Conservation (phyloP, 53 echinoderm and acorn worm species). For the Temnopleurus reevesii region DNA sequence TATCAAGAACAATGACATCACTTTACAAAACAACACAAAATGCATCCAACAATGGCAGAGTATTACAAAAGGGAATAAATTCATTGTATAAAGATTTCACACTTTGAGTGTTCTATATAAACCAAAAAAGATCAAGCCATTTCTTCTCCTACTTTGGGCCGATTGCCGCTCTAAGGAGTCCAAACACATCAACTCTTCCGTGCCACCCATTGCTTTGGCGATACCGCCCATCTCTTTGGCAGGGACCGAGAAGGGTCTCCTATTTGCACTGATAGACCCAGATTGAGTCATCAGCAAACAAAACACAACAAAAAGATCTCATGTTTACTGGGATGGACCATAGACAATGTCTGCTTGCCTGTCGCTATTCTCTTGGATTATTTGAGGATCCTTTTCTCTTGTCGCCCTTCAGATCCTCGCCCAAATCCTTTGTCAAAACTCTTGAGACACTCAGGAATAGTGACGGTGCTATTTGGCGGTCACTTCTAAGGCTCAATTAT, state of each 20-base stretch:
- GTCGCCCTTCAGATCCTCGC: not conserved
- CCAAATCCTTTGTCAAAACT: conserved; percentile 45
- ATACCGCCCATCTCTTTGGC: not conserved
- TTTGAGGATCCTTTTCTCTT: conserved; percentile 11
- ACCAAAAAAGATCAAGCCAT: too few species aligned
- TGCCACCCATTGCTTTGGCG: too few species aligned
- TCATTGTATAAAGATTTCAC: not conserved
- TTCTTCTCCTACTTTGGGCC: too few species aligned
- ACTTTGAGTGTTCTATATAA: too few species aligned
- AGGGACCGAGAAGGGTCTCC: not conserved
- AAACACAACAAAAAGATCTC: not conserved
- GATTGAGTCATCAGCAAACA: conserved; percentile 55
- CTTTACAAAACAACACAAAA: not conserved
- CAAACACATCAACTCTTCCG: not conserved
- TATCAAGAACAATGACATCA: not conserved
- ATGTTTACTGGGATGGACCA: conserved; percentile 9
- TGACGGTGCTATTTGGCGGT: conserved; percentile 41
- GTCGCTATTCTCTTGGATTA: not conserved
- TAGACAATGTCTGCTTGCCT: not conserved
- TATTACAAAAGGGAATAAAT: not conserved
- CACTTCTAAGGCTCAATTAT: conserved; percentile 35
- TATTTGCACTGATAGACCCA: conserved; percentile 28
- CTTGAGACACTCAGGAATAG: conserved; percentile 37
- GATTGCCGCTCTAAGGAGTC: not conserved
- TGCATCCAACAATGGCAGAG: not conserved